Conservation (phyloP, 1,140 invertebrate species). For the Apis laboriosa region DNA sequence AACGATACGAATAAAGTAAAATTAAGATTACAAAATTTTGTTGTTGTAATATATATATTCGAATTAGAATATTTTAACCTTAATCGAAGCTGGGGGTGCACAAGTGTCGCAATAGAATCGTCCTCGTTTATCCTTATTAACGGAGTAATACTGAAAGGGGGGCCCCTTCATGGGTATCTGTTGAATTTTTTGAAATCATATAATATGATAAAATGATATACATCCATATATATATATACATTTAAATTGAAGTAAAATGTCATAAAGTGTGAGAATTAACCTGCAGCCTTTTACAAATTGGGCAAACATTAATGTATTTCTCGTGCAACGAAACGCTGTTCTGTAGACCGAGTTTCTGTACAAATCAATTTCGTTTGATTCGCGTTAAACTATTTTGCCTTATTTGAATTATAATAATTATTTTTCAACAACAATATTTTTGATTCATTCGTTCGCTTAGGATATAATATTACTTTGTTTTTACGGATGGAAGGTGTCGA, state of each 20-base stretch:
- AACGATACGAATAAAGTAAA: too few species aligned
- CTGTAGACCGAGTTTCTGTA: background rate
- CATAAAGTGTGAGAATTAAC: background rate
- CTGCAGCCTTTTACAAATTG: constrained; percentile 8
- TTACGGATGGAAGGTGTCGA: too few species aligned
- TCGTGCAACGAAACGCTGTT: background rate
- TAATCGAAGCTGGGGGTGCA: constrained; percentile 9
- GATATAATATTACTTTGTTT: too few species aligned
- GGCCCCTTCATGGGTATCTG: background rate
- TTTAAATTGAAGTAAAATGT: too few species aligned
- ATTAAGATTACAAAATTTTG: background rate
- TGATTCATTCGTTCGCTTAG: too few species aligned
- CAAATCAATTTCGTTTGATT: too few species aligned
- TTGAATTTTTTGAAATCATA: background rate
- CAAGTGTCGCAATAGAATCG: constrained; percentile 52
- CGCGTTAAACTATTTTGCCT: too few species aligned
- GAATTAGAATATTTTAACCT: background rate
- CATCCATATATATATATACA: background rate
- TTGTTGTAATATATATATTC: background rate
- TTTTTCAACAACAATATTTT: too few species aligned
- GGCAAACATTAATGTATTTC: background rate
- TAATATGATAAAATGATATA: background rate
- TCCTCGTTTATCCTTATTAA: constrained; percentile 37
- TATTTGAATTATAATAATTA: too few species aligned
- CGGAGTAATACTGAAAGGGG: constrained; percentile 6